Percentiles rank a stretch among this genome's conserved stretches.
phyloP scores from a whole-genome alignment of 2,113 vertebrate species.

The Heterotilapia buettikoferi region DNA sequence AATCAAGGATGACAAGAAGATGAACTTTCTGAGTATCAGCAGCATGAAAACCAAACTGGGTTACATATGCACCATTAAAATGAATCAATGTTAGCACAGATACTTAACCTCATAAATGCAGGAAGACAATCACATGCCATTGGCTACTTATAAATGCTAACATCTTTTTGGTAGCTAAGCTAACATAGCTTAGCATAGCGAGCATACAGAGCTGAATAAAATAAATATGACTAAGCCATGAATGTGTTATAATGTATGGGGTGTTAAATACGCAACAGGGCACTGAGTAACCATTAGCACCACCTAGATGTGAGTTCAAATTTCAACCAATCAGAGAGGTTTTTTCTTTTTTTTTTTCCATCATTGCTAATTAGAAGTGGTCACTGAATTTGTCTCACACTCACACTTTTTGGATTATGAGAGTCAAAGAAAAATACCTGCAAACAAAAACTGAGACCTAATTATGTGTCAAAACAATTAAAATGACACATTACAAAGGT shows the following conservation, averaged over 20 bases:
- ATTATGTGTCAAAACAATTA: background rate
- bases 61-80: background rate
- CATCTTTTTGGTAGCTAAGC: background rate
- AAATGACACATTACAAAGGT: background rate
- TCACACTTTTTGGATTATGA: background rate
- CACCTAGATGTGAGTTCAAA: background rate
- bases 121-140: background rate
- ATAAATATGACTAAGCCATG: background rate
- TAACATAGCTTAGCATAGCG: background rate
- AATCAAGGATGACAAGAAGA: background rate
- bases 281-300: background rate
- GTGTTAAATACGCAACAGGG: background rate
- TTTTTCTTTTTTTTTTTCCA: background rate
- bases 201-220: background rate
- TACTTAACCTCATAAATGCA: background rate
- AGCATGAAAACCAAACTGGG: background rate
- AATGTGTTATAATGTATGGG: background rate
- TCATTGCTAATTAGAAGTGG: background rate
- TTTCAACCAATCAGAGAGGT: background rate
- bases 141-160: background rate
- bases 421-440: background rate
- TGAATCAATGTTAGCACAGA: background rate
- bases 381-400: background rate
- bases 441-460: background rate
- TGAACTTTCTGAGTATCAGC: background rate